A percentile compares a stretch with the other conserved stretches of the same genome.
These are phyloP conservation scores for Heteractis magnifica DNA, from an alignment of 92 coral and sea anemone genomes.

Conservation along the genomic window DNA sequence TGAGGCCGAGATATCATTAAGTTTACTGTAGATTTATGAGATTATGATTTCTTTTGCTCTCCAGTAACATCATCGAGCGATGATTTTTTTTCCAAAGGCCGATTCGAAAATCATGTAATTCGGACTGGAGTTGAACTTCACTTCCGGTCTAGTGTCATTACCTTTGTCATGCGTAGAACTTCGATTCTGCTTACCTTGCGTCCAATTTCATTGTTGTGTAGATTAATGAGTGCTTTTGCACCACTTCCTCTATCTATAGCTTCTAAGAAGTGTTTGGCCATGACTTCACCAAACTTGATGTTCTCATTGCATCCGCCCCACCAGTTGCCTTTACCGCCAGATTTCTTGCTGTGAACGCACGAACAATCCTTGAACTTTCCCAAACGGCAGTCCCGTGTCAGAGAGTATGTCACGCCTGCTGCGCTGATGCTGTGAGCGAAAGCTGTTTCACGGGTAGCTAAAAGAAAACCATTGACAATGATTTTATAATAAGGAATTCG, in stretches of 20 bases:
- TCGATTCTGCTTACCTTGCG: conserved; percentile 53
- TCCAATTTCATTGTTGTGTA: conserved; percentile 79
- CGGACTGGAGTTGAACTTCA: no score
- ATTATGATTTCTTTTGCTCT: no score
- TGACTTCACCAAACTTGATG: conserved; percentile 62
- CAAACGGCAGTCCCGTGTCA: conserved; percentile 50
- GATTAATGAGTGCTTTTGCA: conserved; percentile 48
- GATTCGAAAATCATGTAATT: no score
- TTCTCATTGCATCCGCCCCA: conserved; percentile 86
- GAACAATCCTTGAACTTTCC: conserved; percentile 55
- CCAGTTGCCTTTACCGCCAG: conserved; percentile 29
- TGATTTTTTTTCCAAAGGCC: no score
- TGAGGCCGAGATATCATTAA: no score
- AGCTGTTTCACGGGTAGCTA: conserved; percentile 36
- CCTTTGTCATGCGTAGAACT: not conserved
- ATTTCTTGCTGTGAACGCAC: conserved; percentile 29
- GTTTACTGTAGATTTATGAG: no score
- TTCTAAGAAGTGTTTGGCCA: conserved; percentile 68
- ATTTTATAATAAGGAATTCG: not conserved
- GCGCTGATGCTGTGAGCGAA: conserved; percentile 47
- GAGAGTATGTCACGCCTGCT: conserved; percentile 56
- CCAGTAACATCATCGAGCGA: no score
- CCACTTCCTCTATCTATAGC: conserved; percentile 57
- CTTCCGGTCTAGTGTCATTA: no score
- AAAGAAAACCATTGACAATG: not conserved